phyloP scores from a whole-genome alignment of 2,113 vertebrate genomes.

The Hystrix brachyura region DNA sequence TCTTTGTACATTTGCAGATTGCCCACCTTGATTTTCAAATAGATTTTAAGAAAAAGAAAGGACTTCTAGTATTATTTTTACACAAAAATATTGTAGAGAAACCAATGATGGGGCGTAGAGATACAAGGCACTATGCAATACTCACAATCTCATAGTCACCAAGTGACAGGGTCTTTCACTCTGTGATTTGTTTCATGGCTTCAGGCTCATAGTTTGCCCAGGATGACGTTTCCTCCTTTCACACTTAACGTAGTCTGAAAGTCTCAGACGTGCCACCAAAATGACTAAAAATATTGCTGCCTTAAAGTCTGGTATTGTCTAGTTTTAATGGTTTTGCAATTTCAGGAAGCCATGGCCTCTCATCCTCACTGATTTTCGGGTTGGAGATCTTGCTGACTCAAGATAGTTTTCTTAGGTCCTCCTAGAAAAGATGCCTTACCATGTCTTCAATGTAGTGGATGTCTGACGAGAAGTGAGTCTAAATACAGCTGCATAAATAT shows the following conservation, averaged over 20 bases:
- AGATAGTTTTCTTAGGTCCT: background rate
- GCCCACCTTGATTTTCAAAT: background rate
- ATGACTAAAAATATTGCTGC: background rate
- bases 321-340: background rate
- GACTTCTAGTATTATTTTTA: background rate
- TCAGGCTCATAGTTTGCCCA: background rate
- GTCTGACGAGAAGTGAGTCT: background rate
- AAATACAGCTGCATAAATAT: background rate
- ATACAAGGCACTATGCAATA: background rate
- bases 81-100: background rate
- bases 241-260: background rate
- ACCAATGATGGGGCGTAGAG: rapidly evolving
- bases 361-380: background rate
- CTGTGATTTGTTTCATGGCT: background rate
- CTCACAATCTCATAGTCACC: background rate
- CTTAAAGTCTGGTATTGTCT: background rate
- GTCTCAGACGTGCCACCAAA: background rate
- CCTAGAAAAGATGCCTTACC: background rate
- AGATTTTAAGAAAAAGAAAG: background rate
- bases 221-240: background rate
- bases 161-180: background rate
- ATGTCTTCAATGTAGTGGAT: background rate
- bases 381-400: background rate
- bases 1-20: background rate
- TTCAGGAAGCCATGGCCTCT: background rate